Percentiles rank a stretch among this genome's conserved stretches.
These are phyloP conservation scores for Anthoscopus minutus DNA, from an alignment of 2,113 vertebrate genomes.

Conservation along the genomic window DNA sequence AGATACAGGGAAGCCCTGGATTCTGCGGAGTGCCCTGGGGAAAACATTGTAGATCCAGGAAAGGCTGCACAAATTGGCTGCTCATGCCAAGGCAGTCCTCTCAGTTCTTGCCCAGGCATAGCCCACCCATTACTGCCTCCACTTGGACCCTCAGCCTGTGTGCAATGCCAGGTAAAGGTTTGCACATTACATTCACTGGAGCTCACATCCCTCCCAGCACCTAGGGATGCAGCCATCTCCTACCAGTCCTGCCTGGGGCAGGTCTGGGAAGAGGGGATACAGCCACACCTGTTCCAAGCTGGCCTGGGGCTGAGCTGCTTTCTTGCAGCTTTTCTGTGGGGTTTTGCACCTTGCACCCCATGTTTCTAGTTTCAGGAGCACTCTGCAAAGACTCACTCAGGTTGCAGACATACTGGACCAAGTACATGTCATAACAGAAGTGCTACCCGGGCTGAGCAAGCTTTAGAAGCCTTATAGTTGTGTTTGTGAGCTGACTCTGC, in stretches of 20 bases:
- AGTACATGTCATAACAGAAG: neutral
- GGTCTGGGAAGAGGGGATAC: neutral
- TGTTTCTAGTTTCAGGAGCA: neutral
- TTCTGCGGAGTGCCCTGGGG: neutral
- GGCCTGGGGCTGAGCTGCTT: neutral
- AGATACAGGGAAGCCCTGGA: neutral
- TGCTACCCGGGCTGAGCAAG: neutral
- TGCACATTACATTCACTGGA: fast-evolving
- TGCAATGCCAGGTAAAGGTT: neutral
- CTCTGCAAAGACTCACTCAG: neutral
- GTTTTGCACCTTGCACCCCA: neutral
- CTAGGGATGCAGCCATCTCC: neutral
- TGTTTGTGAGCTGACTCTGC: neutral
- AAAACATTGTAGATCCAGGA: neutral
- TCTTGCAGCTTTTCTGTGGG: neutral
- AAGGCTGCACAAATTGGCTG: neutral
- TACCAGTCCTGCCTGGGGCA: neutral
- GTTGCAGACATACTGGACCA: neutral
- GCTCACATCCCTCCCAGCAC: neutral
- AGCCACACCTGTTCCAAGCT: neutral
- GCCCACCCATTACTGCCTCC: neutral
- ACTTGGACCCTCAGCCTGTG: neutral
- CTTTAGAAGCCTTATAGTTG: neutral
- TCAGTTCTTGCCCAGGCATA: neutral
- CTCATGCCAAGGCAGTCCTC: neutral